phyloP scores from a whole-genome alignment of 2,797 vertebrate genomes.

The Peromyscus nudipes region DNA sequence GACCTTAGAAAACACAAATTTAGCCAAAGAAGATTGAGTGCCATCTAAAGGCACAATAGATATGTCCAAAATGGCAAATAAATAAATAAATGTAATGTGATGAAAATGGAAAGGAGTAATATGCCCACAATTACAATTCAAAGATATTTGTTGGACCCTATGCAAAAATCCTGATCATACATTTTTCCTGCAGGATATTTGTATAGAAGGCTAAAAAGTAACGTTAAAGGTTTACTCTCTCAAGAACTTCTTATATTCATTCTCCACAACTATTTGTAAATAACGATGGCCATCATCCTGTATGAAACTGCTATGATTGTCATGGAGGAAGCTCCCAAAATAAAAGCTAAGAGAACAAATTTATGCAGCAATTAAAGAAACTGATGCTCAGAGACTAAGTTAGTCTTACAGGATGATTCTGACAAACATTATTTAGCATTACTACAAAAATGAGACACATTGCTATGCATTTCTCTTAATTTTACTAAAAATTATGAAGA shows the following conservation, averaged over 20 bases:
- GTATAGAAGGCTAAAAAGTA: neutral
- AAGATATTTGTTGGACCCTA: neutral
- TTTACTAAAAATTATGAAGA: neutral
- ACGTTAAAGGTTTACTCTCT: neutral
- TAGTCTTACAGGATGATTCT: neutral
- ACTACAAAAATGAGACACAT: neutral
- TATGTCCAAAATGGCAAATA: constrained; percentile 1
- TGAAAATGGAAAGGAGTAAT: constrained; percentile 14
- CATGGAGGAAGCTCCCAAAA: neutral
- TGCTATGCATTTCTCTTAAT: neutral
- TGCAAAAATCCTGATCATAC: neutral
- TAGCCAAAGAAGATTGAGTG: constrained; percentile 10
- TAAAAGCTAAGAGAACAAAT: neutral
- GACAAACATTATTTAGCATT: neutral
- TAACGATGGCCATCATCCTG: neutral
- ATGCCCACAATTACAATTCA: neutral
- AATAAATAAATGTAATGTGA: neutral
- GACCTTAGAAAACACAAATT: neutral
- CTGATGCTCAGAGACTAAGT: constrained; percentile 2
- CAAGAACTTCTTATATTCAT: neutral
- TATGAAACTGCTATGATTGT: neutral
- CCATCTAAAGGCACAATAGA: constrained; percentile 13
- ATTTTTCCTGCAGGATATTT: constrained; percentile 1
- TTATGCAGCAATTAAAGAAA: neutral
- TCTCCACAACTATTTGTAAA: constrained; percentile 3